Base-by-base conservation (phyloP, 2,888 invertebrate species). In the Drosophila setosimentum region DNA sequence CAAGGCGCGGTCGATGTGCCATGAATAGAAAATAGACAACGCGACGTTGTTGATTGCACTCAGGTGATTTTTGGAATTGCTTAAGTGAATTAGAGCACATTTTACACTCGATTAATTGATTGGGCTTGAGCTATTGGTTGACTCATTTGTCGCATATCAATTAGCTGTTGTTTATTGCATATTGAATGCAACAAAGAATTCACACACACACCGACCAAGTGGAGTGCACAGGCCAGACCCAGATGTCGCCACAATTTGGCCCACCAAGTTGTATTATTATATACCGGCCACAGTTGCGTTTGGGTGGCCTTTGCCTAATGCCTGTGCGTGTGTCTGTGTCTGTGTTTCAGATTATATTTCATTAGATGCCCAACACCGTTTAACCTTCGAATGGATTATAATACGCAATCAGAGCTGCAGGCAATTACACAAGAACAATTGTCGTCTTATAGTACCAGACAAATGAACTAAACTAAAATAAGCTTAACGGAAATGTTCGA, bases 261-360 rank as follows among this genome's bases (percentile, higher is more conserved):
- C 58, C 33, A 53, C 40, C 57, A 35, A 32, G 18, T n/a, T 51
- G 11, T 50, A 49, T 57, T 50, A 58, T 54, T 63, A 63, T 49
- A 66, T 73, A 42, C 68, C 68, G 58, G 65, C 45, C 66, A 58
- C 51, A 66, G 27, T 21, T 57, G 50, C 70, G 32, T 29, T 35
- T 54, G 35, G 35, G 30, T 37, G 62, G 29, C 71, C 66, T 65
- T 68, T 63, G 53, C n/a, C n/a, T 30, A 18, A 48, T 65, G 49
- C 27, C 16, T 29, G 7, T 16, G 3, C 8, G 29, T 16, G 13
- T 40, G 11, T 29, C 40, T 51, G 29, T 33, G 37, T 33, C 7
- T 18, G 24, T n/a, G 30, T 1, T 63, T 40, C 59, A 62, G 75
- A 75, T 77, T 75, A 80, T 68, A 82, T 84, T 82, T 84, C 68